Base-by-base conservation (phyloP, 2,888 invertebrate species). In the Lingula anatina region DNA sequence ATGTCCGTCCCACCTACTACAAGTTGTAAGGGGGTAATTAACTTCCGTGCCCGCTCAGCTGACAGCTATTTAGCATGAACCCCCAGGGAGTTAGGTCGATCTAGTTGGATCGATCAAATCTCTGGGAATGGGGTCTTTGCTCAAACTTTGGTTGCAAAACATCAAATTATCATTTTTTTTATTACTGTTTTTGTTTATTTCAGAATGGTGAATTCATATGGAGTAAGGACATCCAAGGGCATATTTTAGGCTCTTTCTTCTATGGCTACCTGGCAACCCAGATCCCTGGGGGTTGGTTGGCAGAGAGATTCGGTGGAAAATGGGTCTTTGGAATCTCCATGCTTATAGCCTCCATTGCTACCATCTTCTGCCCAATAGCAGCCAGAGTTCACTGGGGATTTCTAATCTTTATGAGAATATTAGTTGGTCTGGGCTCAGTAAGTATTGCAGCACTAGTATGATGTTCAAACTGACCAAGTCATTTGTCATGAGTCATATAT, bases 271-370 rank as follows among this genome's bases (percentile, higher is more conserved):
- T 67, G 21, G 56, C 61, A 7, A 63, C 60, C 3, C 62, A 65
- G 51, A 60, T 3, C 57, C 61, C 1, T 59, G n/a, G n/a, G n/a
- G n/a, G n/a, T n/a, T n/a, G n/a, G n/a, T n/a, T n/a, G n/a, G n/a
- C n/a, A n/a, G n/a, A 62, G 46, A 50, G 58, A 39, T 67, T 60
- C 50, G 70, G 71, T 18, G 72, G 69, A 40, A 70, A 68, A 48
- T 55, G 65, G 3, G 70, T 77, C 36, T 59, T 78, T 21, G 68
- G 74, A 5, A 57, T 55, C 21, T 64, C 68, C n/a, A 68, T 78
- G 60, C 50, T 61, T 4, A 26, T 66, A 5, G 49, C 64, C 5
- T 60, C 68, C 5, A 21, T 66, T 4, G 53, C 67, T 2, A 71
- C 70, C 0, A 35, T 69, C 0, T 50, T 71, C 18, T 56, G 65